Base-by-base conservation (phyloP, 92 coral and sea anemone species). In the Micromussa lordhowensis region DNA sequence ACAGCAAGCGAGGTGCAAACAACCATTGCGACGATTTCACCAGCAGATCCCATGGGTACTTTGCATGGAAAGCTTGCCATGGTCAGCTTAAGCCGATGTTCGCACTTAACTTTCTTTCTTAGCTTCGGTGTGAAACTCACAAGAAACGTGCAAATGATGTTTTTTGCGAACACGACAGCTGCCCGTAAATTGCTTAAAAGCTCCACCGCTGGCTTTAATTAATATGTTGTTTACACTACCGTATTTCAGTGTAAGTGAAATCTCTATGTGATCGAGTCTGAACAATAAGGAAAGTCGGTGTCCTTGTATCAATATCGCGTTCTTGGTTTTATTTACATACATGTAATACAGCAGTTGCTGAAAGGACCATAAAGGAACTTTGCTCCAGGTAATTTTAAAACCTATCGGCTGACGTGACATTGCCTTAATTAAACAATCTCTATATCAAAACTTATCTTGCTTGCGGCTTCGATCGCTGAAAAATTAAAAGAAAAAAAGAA, bases 1-100 rank as follows among this genome's bases (percentile, higher is more conserved):
- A 83, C 19, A 51, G 54, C 87, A 0, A 83, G 69, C 32, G 16
- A 31, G 64, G 79, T 68, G 53, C 54, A 72, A 19, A 26, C 54
- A 53, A 83, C 75, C 61, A 29, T 54, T 28, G 79, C 79, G 3
- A 55, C 38, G 26, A 83, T 70, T 3, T 83, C 85, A 24, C 85
- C 85, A 21, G 29, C 59, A 15, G 40, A 64, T 66, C 76, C 76
- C 22, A 81, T 28, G 13, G 51, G 58, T 13, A 81, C 26, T 36
- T 36, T 63, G 31, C 75, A 40, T 1, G 34, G 30, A n/a, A 19
- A 18, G 22, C 11, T 40, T 15, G 18, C 44, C 76, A 81, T 81
- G 76, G 35, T 40, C 32, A n/a, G 38, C 32, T 80, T 22, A 30
- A 28, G 68, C 48, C 22, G 26, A 78, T 54, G 0, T 78, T 19